Base-by-base conservation (phyloP, 2,113 vertebrate genomes). In the Megaceryle torquata region DNA sequence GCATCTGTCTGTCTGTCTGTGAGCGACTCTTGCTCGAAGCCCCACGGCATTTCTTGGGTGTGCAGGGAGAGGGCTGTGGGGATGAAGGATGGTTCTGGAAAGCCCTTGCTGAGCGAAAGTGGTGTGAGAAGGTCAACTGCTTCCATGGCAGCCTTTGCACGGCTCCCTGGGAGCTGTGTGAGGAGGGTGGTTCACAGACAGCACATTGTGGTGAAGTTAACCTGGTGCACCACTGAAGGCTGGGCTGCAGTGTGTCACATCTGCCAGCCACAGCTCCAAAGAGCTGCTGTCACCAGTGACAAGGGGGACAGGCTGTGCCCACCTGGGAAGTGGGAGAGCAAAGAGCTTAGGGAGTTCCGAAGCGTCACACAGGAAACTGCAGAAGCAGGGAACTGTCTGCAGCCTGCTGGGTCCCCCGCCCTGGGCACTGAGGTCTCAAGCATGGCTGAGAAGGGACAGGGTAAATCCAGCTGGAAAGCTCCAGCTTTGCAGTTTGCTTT, bases 401-500 rank as follows among this genome's bases (percentile, higher is more conserved):
- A 11, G 37, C 6, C 41, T 93, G 59, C 24, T 77, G 54, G 41
- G 26, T 53, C 10, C 31, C 13, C 17, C 31, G 10, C 56, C 9
- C 41, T 18, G 56, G 43, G 29, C 14, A 5, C n/a, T 53, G 43
- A 28, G 31, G 50, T 17, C 7, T 37, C 3, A 2, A 22, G 56
- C 43, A 15, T n/a, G 41, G n/a, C 39, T 71, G 71, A 29, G 54
- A 24, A 61, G 61, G 37, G 26, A 5, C 29, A 3, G 44, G 28
- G 20, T 44, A 33, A 35, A 29, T 28, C 56, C 72, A 35, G 6
- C 3, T 16, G 21, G 35, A 43, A 46, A 14, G 44, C 63, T 54
- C 37, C 2, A 5, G n/a, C 3, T 1, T 18, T 24, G 46, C 4
- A 0, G 9, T 48, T 43, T 8, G 17, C 5, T 61, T 43, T 35